Evolutionary conservation across 2,888 invertebrate species (phyloP).

Genomic region (Acrobasis suavella): DNA sequence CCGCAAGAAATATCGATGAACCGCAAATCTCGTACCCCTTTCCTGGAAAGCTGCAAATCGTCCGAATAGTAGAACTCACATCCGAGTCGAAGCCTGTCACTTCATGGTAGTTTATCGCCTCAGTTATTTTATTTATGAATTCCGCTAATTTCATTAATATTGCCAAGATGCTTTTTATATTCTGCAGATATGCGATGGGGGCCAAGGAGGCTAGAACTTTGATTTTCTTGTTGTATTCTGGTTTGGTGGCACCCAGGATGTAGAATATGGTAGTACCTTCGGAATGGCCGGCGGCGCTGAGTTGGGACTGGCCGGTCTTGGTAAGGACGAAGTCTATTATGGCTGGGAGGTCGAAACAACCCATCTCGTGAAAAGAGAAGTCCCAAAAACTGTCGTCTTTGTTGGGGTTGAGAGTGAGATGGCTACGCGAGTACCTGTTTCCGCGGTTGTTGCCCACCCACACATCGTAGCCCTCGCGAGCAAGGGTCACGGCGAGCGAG

Average conservation of each 20-base stretch:
- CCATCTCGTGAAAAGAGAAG: constrained; percentile 86
- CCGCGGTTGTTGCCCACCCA: constrained; percentile 78
- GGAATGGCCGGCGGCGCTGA: constrained; percentile 86
- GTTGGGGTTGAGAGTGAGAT: constrained; percentile 61
- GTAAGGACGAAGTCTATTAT: constrained; percentile 63
- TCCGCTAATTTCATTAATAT: constrained; percentile 6
- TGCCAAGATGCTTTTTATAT: constrained; percentile 23
- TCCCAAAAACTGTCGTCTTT: constrained; percentile 68
- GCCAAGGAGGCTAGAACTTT: constrained; percentile 70
- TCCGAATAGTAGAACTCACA: constrained; percentile 24
- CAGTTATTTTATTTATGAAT: too few species aligned
- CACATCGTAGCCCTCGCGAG: constrained; percentile 75
- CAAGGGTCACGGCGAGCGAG: constrained; percentile 53
- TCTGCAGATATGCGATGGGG: constrained; percentile 62
- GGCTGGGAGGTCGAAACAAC: constrained; percentile 85
- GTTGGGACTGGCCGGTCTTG: constrained; percentile 69
- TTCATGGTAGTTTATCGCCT: constrained; percentile 29
- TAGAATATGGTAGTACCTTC: constrained; percentile 81
- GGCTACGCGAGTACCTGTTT: constrained; percentile 81
- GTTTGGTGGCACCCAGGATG: constrained; percentile 67
- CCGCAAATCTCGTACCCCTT: constrained; percentile 32
- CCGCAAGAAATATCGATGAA: constrained; percentile 26
- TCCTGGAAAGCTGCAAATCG: constrained; percentile 25
- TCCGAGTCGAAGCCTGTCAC: background rate
- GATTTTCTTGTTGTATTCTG: constrained; percentile 80